These are phyloP conservation scores for Sarcophaga rosellei DNA, from an alignment of 2,888 invertebrate genomes.

Conservation along the genomic window DNA sequence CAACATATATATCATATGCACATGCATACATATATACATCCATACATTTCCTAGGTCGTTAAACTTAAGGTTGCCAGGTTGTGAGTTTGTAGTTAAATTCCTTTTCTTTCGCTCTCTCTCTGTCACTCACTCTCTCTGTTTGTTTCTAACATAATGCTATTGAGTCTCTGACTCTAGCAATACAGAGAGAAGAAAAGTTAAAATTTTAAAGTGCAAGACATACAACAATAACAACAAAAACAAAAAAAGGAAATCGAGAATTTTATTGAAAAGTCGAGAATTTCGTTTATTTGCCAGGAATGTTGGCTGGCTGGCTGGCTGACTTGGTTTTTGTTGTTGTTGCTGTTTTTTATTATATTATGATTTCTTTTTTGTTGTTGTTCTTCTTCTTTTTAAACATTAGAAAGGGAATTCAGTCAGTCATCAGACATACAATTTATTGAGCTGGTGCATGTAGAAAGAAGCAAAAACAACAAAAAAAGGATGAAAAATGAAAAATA, in stretches of 20 bases:
- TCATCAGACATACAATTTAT: slow-evolving; percentile 53
- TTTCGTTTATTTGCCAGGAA: too few relatives aligned
- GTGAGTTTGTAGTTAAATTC: slow-evolving; percentile 61
- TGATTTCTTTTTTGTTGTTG: slow-evolving; percentile 1
- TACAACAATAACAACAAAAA: too few relatives aligned
- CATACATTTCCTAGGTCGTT: slow-evolving; percentile 66
- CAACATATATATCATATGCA: neutral
- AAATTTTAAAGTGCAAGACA: too few relatives aligned
- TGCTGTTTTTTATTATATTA: slow-evolving; percentile 34
- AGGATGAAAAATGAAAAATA: slow-evolving; percentile 51
- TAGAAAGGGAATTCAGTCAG: slow-evolving; percentile 44
- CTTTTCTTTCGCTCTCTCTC: neutral
- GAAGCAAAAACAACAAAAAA: neutral
- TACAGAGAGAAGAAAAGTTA: too few relatives aligned
- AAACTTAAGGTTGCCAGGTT: slow-evolving; percentile 68
- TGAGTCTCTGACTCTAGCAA: too few relatives aligned
- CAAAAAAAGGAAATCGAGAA: too few relatives aligned
- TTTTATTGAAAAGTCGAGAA: too few relatives aligned
- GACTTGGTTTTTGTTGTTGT: neutral
- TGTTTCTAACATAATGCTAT: too few relatives aligned
- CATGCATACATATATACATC: neutral
- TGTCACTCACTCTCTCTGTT: too few relatives aligned
- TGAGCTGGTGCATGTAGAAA: slow-evolving; percentile 52
- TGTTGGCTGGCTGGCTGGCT: too few relatives aligned
- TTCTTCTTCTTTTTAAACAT: slow-evolving; percentile 7